A percentile compares a stretch with the other conserved stretches of the same genome.
phyloP scores from a whole-genome alignment of 1,140 invertebrate genomes.

The honey bee (Apis mellifera) region Amel_HAv3.1 CM009939.2:6068001-6068500 shows the following conservation, averaged over 20 bases:
- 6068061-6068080: conserved; percentile 51
- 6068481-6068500: neutral
- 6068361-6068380: too few relatives aligned
- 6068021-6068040: conserved; percentile 75
- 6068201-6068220: neutral
- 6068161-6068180: neutral
- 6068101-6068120: conserved; percentile 62
- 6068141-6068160: neutral
- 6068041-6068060: conserved; percentile 58
- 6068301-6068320: too few relatives aligned
- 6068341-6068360: too few relatives aligned
- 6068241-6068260: too few relatives aligned
- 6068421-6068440: neutral
- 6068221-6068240: too few relatives aligned
- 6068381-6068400: too few relatives aligned
- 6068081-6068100: conserved; percentile 47
- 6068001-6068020: conserved; percentile 64
- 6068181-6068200: neutral
- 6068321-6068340: too few relatives aligned
- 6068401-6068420: too few relatives aligned
- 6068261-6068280: too few relatives aligned
- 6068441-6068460: neutral
- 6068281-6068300: too few relatives aligned
- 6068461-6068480: neutral
- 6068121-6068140: conserved; percentile 64